phyloP scores from a whole-genome alignment of 1,140 invertebrate species.

The Eriosoma lanigerum region DNA sequence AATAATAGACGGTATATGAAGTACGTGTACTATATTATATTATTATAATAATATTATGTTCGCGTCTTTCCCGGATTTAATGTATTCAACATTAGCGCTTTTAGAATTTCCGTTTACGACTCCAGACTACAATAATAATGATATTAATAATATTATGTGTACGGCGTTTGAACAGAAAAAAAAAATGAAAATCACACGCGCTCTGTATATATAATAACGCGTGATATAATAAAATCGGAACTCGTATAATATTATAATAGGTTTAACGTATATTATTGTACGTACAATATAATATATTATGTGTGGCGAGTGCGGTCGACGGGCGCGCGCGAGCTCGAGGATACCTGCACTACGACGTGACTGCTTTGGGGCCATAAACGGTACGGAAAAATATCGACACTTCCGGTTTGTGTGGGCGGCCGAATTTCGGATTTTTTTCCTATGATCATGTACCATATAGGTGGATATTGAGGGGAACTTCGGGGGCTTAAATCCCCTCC shows the following conservation, averaged over 20 bases:
- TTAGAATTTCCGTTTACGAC: slow-evolving; percentile 47
- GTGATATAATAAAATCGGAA: slow-evolving; percentile 36
- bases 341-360: too few relatives aligned
- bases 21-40: too few relatives aligned
- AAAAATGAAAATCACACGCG: not conserved
- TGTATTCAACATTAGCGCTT: slow-evolving; percentile 44
- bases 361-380: slow-evolving; percentile 48
- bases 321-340: not conserved
- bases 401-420: slow-evolving; percentile 47
- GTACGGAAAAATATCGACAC: slow-evolving; percentile 43
- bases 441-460: too few relatives aligned
- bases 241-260: not conserved
- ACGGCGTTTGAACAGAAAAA: slow-evolving; percentile 34
- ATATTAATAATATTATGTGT: too few relatives aligned
- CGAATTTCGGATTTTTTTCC: slow-evolving; percentile 19
- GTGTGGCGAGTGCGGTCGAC: not conserved
- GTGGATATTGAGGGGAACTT: too few relatives aligned
- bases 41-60: not conserved
- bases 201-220: not conserved
- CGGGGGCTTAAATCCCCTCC: too few relatives aligned
- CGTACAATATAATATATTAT: not conserved
- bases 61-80: slow-evolving; percentile 14
- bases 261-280: not conserved
- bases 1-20: too few relatives aligned
- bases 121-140: too few relatives aligned